A percentile compares a stretch with the other conserved stretches of the same genome.
phyloP scores from a whole-genome alignment of 2,888 invertebrate species.

The Myopa testacea region DNA sequence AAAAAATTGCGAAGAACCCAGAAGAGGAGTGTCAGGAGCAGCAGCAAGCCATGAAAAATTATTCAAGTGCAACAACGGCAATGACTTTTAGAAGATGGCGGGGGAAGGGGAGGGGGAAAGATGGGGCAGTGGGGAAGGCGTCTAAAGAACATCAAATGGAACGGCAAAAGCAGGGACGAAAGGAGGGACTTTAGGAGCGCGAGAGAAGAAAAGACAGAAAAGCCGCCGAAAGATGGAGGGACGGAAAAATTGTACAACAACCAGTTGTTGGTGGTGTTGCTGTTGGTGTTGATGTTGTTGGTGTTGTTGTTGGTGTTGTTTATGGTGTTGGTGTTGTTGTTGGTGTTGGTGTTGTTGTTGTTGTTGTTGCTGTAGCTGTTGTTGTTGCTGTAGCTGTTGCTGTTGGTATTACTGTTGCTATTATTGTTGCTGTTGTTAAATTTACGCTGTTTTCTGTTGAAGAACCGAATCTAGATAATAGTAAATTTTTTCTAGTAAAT shows the following conservation, averaged over 20 bases:
- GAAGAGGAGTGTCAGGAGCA: not conserved
- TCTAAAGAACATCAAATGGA: not conserved
- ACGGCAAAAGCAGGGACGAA: too few species aligned
- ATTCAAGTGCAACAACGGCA: conserved; percentile 27
- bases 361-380: not conserved
- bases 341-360: not conserved
- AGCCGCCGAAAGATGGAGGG: not conserved
- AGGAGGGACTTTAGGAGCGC: not conserved
- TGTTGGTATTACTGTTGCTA: not conserved
- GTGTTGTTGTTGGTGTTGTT: not conserved
- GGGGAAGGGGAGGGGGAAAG: too few species aligned
- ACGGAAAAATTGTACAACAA: not conserved
- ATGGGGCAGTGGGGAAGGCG: not conserved
- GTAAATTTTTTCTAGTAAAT: not conserved
- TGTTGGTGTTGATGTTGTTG: not conserved
- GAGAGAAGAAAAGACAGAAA: not conserved
- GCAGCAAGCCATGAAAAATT: not conserved
- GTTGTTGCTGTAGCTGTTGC: not conserved
- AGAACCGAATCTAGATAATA: not conserved
- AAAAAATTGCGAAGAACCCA: not conserved
- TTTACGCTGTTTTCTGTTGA: not conserved
- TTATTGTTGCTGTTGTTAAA: not conserved
- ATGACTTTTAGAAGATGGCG: not conserved
- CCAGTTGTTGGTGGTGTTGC: not conserved
- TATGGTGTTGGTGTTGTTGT: not conserved